A percentile compares a stretch with the other conserved stretches of the same genome.
These are phyloP conservation scores for Pteronura brasiliensis DNA, from an alignment of 2,113 vertebrate genomes.

Conservation along the genomic window DNA sequence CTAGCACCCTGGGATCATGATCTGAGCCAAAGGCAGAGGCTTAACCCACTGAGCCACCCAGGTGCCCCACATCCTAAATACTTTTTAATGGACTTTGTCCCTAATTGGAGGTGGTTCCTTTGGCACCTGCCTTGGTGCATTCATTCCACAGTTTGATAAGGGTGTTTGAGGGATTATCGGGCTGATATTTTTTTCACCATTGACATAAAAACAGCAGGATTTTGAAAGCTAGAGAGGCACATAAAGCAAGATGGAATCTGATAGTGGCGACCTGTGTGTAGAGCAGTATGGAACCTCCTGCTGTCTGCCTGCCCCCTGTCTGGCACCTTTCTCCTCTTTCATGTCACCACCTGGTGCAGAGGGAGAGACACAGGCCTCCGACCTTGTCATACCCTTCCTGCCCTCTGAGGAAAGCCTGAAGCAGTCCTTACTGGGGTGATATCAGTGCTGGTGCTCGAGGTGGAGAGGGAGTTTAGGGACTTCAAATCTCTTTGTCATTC, in stretches of 20 bases:
- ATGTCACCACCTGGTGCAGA: rapidly evolving
- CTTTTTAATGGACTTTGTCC: neutral
- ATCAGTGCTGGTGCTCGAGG: neutral
- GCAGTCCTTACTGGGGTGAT: too few species aligned
- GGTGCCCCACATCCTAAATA: neutral
- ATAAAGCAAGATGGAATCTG: neutral
- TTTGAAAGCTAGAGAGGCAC: neutral
- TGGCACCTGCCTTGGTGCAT: neutral
- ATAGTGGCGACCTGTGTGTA: neutral
- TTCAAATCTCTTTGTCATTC: neutral
- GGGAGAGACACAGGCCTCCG: rapidly evolving
- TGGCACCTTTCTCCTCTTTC: neutral
- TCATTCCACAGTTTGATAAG: neutral
- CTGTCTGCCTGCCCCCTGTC: neutral
- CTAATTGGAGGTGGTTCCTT: neutral
- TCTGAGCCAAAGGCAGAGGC: too few species aligned
- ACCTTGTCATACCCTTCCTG: neutral
- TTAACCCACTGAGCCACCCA: too few species aligned
- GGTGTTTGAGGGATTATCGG: neutral
- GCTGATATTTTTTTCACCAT: rapidly evolving
- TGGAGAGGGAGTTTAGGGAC: neutral
- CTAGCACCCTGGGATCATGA: too few species aligned
- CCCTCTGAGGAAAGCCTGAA: neutral
- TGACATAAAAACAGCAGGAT: neutral
- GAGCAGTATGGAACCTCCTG: neutral